Evolutionary conservation across 1,140 invertebrate species (phyloP).

Genomic region (Rhynchophorus ferrugineus): DNA sequence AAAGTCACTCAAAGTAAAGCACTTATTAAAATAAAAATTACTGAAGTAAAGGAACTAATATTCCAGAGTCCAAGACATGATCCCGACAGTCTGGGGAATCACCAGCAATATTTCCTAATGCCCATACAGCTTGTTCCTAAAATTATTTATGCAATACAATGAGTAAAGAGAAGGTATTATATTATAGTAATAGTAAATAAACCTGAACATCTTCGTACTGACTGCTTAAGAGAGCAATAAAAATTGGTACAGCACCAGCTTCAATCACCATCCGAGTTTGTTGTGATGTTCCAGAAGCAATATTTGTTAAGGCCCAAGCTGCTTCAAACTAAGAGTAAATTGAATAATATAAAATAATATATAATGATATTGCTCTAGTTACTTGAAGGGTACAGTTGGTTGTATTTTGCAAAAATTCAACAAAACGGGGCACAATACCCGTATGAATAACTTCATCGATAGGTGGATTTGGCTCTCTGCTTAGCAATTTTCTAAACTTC

Average conservation of each 20-base stretch:
- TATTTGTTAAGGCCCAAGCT: conserved; percentile 96
- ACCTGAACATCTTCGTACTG: conserved; percentile 77
- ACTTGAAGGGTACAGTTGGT: conserved; percentile 81
- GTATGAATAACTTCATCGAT: conserved; percentile 98
- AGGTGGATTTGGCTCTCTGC: conserved; percentile 93
- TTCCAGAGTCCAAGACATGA: conserved; percentile 77
- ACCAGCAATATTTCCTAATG: conserved; percentile 92
- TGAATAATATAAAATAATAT: not conserved
- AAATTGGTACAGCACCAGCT: conserved; percentile 87
- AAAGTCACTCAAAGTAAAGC: not conserved
- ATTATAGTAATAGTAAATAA: not conserved
- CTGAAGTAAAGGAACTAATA: conserved; percentile 83
- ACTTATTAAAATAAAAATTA: conserved; percentile 48
- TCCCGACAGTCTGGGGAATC: conserved; percentile 90
- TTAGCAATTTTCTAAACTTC: conserved; percentile 90
- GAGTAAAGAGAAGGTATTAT: not conserved
- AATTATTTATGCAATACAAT: conserved; percentile 4
- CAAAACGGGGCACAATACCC: conserved; percentile 93
- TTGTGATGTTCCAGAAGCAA: conserved; percentile 91
- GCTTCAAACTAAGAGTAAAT: conserved; percentile 80
- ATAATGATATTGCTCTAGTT: too few relatives aligned
- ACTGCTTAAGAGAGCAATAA: conserved; percentile 73
- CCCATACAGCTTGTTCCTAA: conserved; percentile 95
- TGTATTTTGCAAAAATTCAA: conserved; percentile 83
- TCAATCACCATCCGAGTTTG: conserved; percentile 92